Base-by-base conservation (phyloP, 2,888 invertebrate species). In the Coenonympha glycerion region DNA sequence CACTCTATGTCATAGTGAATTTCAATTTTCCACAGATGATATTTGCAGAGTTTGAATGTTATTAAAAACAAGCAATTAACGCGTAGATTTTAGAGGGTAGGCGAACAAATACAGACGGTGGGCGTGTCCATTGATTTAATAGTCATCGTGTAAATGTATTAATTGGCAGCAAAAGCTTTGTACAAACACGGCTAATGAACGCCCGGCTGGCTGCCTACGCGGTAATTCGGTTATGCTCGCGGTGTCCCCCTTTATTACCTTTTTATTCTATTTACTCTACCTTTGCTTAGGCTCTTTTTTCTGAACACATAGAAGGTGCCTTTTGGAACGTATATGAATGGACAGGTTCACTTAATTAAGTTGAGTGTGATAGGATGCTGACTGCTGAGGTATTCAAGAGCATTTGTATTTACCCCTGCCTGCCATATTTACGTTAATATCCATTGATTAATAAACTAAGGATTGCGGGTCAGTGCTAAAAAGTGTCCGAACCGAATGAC, bases 171-270 rank as follows among this genome's bases (percentile, higher is more conserved):
- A 63, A 73, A 75, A 71, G 71, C 73, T 68, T 74, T 70, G 66
- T 66, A 69, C 76, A 80, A 81, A 81, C 76, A 77, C 42, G 55
- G 57, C 77, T 81, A 81, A 82, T 82, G 80, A 82, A 79, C 70
- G 74, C 59, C 53, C 53, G 55, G 53, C 48, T 52, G 50, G 41
- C 61, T 57, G 59, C 63, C 61, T 59, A 50, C 56, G 57, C 34
- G 63, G 69, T 81, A 79, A 81, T 76, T 71, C 52, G 64, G 70
- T 81, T 80, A 80, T 61, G 59, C 59, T 65, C 66, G 77, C 61
- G 76, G 76, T 66, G 62, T 60, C 56, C 55, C 60, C 60, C 69
- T 62, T 64, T 61, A 65, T 65, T 61, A 61, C 58, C 65, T 69
- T 68, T 68, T 68, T 65, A 47, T 47, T 56, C 46, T 45, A 33